Conservation (phyloP, 30 jellyfish, hydroid and myxozoan genomes). For the Aurelia aurita region DNA sequence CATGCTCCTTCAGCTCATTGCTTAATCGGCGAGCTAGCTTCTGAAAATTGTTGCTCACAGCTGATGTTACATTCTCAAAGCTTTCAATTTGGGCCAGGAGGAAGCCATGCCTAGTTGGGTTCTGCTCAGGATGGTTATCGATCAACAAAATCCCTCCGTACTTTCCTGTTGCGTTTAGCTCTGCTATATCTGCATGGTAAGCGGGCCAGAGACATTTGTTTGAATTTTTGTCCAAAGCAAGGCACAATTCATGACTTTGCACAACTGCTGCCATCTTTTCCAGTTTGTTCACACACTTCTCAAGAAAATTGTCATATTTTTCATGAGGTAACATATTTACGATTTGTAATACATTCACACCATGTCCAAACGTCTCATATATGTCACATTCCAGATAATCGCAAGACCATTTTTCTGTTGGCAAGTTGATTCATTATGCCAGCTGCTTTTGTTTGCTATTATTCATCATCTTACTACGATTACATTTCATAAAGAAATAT, state of each 20-base stretch:
- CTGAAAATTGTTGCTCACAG: background rate
- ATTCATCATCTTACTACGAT: too few species aligned
- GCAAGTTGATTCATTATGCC: background rate
- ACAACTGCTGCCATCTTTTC: background rate
- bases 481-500: too few species aligned
- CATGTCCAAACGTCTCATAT: constrained; percentile 13
- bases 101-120: background rate
- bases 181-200: constrained; percentile 1
- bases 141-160: background rate
- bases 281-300: constrained; percentile 3
- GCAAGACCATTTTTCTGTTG: background rate
- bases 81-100: background rate
- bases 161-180: background rate
- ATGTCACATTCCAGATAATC: constrained; percentile 17
- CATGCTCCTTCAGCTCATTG: constrained; percentile 2
- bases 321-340: constrained; percentile 25
- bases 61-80: background rate
- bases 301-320: background rate
- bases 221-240: background rate
- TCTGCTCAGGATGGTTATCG: background rate
- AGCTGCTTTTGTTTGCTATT: too few species aligned
- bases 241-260: background rate
- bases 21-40: constrained; percentile 4
- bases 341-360: constrained; percentile 17
- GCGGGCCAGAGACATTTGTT: constrained; percentile 14